Percentiles rank a stretch among this genome's conserved stretches.
These are phyloP conservation scores for Xerus inauris DNA, from an alignment of 2,113 vertebrate genomes.

Conservation along the genomic window DNA sequence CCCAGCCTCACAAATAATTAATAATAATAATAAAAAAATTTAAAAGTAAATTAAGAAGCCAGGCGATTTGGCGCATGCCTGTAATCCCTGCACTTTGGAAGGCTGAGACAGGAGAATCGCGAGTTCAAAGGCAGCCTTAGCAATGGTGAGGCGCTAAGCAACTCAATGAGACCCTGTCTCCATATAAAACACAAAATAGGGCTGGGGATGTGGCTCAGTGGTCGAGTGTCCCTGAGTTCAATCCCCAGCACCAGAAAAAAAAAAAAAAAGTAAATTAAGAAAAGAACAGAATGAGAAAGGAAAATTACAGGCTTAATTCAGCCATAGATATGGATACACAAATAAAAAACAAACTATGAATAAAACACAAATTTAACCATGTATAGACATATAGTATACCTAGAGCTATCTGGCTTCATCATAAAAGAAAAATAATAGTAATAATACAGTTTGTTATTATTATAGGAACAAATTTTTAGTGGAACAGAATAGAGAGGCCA, in stretches of 20 bases:
- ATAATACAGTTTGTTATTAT: not conserved
- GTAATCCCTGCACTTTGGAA: too few species aligned
- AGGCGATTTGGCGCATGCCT: too few species aligned
- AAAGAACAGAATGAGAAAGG: not conserved
- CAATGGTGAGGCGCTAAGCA: too few species aligned
- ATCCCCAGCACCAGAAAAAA: too few species aligned
- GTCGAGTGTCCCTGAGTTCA: too few species aligned
- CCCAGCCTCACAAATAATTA: not conserved
- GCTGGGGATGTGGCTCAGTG: too few species aligned
- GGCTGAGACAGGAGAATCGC: too few species aligned
- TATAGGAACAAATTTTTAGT: not conserved
- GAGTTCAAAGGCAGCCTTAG: too few species aligned
- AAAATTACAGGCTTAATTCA: not conserved
- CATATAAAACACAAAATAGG: too few species aligned
- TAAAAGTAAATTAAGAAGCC: not conserved
- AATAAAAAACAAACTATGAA: not conserved
- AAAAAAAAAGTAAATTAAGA: not conserved
- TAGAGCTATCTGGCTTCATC: not conserved
- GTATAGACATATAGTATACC: not conserved
- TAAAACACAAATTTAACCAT: not conserved
- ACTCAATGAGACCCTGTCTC: too few species aligned
- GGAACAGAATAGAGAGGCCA: not conserved
- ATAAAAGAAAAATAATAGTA: not conserved
- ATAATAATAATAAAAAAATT: not conserved
- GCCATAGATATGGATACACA: not conserved